A percentile compares a stretch with the other conserved stretches of the same genome.
These are phyloP conservation scores for Halictus quadricinctus DNA, from an alignment of 2,888 invertebrate species.

Conservation along the genomic window DNA sequence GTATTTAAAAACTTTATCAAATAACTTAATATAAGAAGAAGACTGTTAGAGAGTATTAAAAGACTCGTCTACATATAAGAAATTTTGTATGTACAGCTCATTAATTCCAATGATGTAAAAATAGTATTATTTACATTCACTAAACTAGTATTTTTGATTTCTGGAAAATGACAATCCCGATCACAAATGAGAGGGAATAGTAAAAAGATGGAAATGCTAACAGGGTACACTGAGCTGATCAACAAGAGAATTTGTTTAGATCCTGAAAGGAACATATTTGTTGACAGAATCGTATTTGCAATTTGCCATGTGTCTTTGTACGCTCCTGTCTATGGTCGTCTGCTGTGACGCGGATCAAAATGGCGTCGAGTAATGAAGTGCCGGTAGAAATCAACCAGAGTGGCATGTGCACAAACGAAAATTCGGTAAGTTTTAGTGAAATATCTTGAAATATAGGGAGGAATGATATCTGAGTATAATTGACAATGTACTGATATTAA, in stretches of 20 bases:
- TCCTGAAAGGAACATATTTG: background rate
- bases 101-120: background rate
- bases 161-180: constrained; percentile 7
- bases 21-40: background rate
- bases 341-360: constrained; percentile 78
- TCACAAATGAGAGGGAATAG: background rate
- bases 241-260: background rate
- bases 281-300: constrained; percentile 38
- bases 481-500: background rate
- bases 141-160: background rate
- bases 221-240: background rate
- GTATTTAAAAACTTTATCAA: background rate
- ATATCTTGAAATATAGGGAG: background rate
- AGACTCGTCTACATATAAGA: background rate
- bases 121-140: background rate
- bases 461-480: no score
- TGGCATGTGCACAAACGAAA: constrained; percentile 71
- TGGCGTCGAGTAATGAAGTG: constrained; percentile 78
- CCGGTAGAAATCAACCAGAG: constrained; percentile 77
- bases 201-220: background rate
- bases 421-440: constrained; percentile 71
- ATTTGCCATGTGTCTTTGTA: constrained; percentile 51
- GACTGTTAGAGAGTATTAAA: background rate
- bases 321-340: constrained; percentile 70
- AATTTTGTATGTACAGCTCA: background rate